Evolutionary conservation across 2,113 vertebrate species (phyloP).

Genomic region (Dromiciops gliroides): DNA sequence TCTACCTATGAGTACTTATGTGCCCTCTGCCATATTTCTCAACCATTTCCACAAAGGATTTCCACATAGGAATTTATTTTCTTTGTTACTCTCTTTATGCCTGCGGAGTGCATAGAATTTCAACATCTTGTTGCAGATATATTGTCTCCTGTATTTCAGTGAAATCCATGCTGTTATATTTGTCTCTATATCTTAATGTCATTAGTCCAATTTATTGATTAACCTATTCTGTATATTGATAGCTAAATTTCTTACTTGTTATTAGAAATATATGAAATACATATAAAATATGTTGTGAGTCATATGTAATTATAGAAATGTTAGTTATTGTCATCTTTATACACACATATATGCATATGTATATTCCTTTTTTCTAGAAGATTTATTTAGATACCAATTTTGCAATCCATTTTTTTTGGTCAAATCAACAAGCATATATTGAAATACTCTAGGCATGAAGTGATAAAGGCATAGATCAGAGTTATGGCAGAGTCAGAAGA

Average conservation of each 20-base stretch:
- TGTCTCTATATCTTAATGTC: background rate
- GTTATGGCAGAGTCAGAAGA: background rate
- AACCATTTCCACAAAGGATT: too few species aligned
- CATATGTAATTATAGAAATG: too few species aligned
- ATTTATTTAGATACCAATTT: background rate
- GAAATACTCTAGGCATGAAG: background rate
- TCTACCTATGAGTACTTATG: background rate
- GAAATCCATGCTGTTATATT: background rate
- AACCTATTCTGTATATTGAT: background rate
- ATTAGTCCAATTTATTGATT: background rate
- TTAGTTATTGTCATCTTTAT: too few species aligned
- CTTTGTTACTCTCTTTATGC: background rate
- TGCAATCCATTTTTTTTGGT: background rate
- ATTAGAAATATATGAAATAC: too few species aligned
- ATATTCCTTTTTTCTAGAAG: too few species aligned
- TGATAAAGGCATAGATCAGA: background rate
- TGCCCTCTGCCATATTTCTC: background rate
- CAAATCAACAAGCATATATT: background rate
- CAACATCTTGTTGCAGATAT: background rate
- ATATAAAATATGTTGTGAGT: too few species aligned
- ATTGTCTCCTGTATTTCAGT: background rate
- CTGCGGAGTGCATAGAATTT: background rate
- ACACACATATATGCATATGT: too few species aligned
- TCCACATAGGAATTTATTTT: background rate
- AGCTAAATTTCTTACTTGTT: background rate